Evolutionary conservation across 2,797 vertebrate genomes (phyloP), one percentile per base, ranked within the genome.

Genomic region (Hippocampus kuda): DNA sequence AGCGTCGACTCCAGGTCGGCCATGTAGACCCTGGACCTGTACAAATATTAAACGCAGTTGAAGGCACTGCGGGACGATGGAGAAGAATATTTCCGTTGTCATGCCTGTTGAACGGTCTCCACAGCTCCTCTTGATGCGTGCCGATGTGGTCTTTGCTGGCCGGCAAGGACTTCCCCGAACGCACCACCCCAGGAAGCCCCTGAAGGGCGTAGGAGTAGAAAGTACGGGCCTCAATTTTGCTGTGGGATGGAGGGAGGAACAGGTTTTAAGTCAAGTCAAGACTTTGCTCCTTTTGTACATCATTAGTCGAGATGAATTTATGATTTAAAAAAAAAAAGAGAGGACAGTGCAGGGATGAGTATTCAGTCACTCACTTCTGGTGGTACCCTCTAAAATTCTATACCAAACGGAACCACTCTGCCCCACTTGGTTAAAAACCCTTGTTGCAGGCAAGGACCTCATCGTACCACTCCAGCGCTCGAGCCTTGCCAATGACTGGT

Each of bases 21-120:
- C 94, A 95, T 94, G 72, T 99, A 98, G 75, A 98, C 80, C 78
- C 91, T 92, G 71, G 93, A 92, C 70, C 94, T 95, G 83, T 27
- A 49, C 34, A 78, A 54, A 77, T 24, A 38, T 41, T 15, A 56
- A 20, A 53, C 4, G 27, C 56, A 8, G 7, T 53, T 67, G 18
- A 38, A 53, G n/a, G 16, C 44, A 65, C 22, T 9, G 44, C 22
- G n/a, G 24, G 2, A 46, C n/a, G 4, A 34, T 8, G 15, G 8
- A 41, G 24, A 34, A 38, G 18, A 8, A 26, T 18, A 38, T 67
- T 67, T 22, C 12, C 41, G 49, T 30, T 30, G 22, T 41, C 49
- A 38, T 54, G 96, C 96, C 80, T 90, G 84, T 95, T 91, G 2
- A 92, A 93, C 0, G 56, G 41, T 72, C 77, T 94, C 76, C 85